phyloP scores from a whole-genome alignment of 1,140 invertebrate genomes.

The Cylas formicarius region DNA sequence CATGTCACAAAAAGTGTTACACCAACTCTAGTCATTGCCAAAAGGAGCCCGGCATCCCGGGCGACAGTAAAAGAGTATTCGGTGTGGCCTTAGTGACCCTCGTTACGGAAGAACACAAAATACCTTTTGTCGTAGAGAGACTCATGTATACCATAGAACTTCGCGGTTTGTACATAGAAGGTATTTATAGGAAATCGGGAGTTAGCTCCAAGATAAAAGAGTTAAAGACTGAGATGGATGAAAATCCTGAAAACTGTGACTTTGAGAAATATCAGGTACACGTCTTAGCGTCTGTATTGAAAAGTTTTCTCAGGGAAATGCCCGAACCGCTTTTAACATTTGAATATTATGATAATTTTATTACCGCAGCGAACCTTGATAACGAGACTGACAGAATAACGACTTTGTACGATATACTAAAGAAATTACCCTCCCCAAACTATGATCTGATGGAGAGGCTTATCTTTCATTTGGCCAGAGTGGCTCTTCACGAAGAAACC shows the following conservation, averaged over 20 bases:
- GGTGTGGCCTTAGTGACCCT: constrained; percentile 66
- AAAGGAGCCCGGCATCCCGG: constrained; percentile 49
- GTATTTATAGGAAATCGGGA: constrained; percentile 89
- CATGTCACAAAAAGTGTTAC: constrained; percentile 92
- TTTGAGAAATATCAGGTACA: constrained; percentile 74
- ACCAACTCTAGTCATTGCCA: constrained; percentile 56
- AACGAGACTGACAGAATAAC: constrained; percentile 75
- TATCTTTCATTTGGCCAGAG: constrained; percentile 86
- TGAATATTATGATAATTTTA: constrained; percentile 90
- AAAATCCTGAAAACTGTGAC: constrained; percentile 60
- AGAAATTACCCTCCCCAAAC: constrained; percentile 82
- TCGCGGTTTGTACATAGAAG: constrained; percentile 85
- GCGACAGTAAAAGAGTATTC: constrained; percentile 60
- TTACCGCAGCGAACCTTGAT: constrained; percentile 75
- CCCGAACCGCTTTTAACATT: constrained; percentile 88
- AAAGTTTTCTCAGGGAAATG: constrained; percentile 86
- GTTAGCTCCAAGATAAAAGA: constrained; percentile 73
- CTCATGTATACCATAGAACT: constrained; percentile 87
- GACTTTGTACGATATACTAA: constrained; percentile 79
- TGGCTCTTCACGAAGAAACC: constrained; percentile 76
- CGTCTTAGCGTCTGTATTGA: constrained; percentile 85
- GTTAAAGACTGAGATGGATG: constrained; percentile 65
- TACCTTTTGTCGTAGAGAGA: constrained; percentile 79
- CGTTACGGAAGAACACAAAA: constrained; percentile 64
- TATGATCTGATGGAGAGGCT: constrained; percentile 87